Conservation (phyloP, 2,797 vertebrate species). For the Erethizon dorsatum region DNA sequence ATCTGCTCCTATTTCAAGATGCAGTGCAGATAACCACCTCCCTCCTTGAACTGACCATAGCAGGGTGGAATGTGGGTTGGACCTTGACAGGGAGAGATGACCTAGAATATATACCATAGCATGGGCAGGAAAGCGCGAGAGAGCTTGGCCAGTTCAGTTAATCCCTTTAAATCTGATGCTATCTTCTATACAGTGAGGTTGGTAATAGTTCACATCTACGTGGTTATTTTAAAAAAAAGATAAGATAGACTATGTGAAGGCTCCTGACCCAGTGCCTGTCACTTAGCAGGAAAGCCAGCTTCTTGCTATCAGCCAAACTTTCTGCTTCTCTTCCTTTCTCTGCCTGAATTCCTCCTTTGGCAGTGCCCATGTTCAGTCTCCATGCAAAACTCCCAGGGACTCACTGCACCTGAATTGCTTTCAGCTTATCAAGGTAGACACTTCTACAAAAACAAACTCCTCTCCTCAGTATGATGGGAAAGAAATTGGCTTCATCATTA, state of each 20-base stretch:
- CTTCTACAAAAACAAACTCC: neutral
- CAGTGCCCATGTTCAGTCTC: neutral
- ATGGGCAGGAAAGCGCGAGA: neutral
- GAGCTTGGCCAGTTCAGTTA: neutral
- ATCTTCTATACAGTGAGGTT: conserved; percentile 12
- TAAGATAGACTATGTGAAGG: neutral
- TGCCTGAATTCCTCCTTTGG: neutral
- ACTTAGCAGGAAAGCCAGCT: neutral
- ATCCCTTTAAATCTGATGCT: neutral
- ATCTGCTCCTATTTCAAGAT: neutral
- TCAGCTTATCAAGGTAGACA: neutral
- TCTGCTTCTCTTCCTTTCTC: neutral
- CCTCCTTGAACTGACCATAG: neutral
- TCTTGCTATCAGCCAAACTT: neutral
- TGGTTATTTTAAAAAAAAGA: neutral
- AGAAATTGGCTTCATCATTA: neutral
- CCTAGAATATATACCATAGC: neutral
- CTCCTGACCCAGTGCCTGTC: neutral
- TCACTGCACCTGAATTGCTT: neutral
- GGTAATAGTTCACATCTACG: neutral
- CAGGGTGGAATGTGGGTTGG: neutral
- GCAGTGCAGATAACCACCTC: neutral
- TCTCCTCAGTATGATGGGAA: neutral
- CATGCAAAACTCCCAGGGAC: neutral
- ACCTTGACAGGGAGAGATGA: neutral